phyloP scores from a whole-genome alignment of 2,888 invertebrate genomes.

The Melanophora roralis region DNA sequence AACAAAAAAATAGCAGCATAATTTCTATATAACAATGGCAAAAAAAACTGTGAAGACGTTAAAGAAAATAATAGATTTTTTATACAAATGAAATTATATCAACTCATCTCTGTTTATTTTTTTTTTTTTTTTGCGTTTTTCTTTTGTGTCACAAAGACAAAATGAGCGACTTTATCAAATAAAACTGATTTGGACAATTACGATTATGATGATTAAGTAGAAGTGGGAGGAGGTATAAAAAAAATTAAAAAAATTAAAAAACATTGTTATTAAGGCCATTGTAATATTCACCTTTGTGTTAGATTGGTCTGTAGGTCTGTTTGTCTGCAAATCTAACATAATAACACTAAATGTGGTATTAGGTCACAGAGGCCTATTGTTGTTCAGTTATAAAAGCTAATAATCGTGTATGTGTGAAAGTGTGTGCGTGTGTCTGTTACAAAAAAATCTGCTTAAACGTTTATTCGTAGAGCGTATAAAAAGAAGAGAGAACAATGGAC shows the following conservation, averaged over 20 bases:
- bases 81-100: conserved; percentile 5
- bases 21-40: conserved; percentile 12
- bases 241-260: background rate
- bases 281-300: background rate
- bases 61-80: background rate
- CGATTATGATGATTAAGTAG: background rate
- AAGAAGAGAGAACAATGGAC: background rate
- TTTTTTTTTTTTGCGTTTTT: background rate
- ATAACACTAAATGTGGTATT: background rate
- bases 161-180: background rate
- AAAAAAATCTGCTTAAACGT: background rate
- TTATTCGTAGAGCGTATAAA: background rate
- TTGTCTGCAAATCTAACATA: background rate
- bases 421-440: background rate
- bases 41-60: background rate
- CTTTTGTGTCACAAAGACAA: background rate
- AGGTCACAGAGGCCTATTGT: background rate
- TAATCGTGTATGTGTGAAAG: too few relatives aligned
- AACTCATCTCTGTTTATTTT: background rate
- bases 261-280: conserved; percentile 1
- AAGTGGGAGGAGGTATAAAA: background rate
- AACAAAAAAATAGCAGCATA: background rate
- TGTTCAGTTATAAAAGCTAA: background rate
- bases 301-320: background rate
- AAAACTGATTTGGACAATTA: background rate